Evolutionary conservation across 2,888 invertebrate species (phyloP).

Genomic region (Diarsia dahlii): DNA sequence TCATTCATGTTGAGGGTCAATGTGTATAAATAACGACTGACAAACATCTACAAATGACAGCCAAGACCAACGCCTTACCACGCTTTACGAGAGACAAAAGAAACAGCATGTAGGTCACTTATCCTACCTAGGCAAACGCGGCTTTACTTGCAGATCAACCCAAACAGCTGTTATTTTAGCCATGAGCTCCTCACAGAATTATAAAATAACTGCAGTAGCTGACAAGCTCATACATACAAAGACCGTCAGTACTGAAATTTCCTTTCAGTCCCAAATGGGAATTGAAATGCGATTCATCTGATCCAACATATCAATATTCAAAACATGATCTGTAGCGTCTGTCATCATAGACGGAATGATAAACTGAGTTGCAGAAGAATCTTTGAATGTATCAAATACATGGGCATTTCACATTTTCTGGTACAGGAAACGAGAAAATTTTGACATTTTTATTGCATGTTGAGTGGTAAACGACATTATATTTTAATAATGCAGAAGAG

Average conservation of each 20-base stretch:
- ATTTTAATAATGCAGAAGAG: not conserved
- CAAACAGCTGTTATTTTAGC: no score
- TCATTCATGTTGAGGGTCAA: no score
- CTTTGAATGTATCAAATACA: conserved; percentile 28
- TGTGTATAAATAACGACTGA: no score
- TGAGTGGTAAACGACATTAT: not conserved
- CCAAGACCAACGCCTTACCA: no score
- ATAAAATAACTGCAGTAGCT: not conserved
- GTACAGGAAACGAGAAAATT: not conserved
- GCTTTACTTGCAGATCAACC: no score
- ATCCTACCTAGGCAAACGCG: no score
- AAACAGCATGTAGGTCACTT: no score
- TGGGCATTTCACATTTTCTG: not conserved
- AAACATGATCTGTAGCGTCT: conserved; percentile 38
- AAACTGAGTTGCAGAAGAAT: conserved; percentile 34
- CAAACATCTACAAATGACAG: no score
- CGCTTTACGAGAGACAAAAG: no score
- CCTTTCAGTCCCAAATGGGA: conserved; percentile 22
- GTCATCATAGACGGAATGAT: conserved; percentile 45
- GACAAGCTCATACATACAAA: conserved; percentile 1
- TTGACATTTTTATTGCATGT: conserved; percentile 1
- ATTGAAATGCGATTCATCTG: conserved; percentile 32
- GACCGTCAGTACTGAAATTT: conserved; percentile 13
- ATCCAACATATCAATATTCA: conserved; percentile 52
- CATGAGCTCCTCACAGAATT: no score